Evolutionary conservation across 1,140 invertebrate species (phyloP), one percentile per base, ranked within the genome.

Genomic region (Anthonomus grandis): DNA sequence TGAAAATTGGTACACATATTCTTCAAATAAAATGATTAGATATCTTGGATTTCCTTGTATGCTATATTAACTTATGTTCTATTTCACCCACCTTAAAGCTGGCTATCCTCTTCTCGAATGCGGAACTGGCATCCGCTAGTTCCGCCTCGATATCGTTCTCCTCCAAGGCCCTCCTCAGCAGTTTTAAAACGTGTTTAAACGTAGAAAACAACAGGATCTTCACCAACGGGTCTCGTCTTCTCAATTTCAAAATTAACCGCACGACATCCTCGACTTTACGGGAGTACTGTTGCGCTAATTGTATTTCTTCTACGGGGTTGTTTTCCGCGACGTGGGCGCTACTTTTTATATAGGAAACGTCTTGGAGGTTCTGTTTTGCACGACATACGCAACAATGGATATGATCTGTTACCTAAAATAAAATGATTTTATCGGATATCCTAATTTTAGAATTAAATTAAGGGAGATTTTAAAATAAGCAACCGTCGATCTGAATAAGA

Each of bases 121-220:
- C 58, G 9, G n/a, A 19, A 17, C 10, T 36, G 4, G 34, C 34
- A 12, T 58, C 21, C 1, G 67, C 21, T 36, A 69, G 38, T 34
- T 65, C 64, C 8, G 46, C 46, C 4, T 67, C 64, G 18, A 91
- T 80, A 36, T 75, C 66, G 70, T 90, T 91, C 51, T 79, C 71
- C 2, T 65, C 60, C 1, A 90, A 70, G 10, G 85, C 86, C 34
- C 72, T 70, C 2, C 71, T 75, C 12, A 90, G 72, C 19, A 86
- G 73, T 55, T 82, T 76, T 22, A 90, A 69, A 1, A 89, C 81
- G 49, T 78, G 75, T 4, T 70, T 63, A 86, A 87, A 90, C 18
- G 81, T 79, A 1, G 88, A 90, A 70, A 91, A 91, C 6, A 91
- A 78, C 1, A 91, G 64, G 9, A 84, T 73, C 76, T 91, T 91